Evolutionary conservation across 2,113 vertebrate genomes (phyloP), one percentile per base, ranked within the genome.

Genomic region (Mus spicilegus): DNA sequence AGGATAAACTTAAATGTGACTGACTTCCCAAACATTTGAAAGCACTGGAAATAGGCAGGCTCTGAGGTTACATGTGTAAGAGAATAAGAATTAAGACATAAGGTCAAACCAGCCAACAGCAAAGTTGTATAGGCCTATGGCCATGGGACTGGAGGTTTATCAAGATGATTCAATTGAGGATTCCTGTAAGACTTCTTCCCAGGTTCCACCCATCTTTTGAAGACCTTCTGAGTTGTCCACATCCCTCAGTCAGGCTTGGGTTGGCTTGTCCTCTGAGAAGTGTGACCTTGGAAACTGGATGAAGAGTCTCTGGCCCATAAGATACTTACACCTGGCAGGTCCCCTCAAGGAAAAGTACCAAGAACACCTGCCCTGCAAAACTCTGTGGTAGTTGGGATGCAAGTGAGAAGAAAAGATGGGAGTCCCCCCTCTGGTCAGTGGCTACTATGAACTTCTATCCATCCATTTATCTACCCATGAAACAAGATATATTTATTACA

Each of bases 21-120:
- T 96, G 97, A 95, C 95, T 98, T 97, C 94, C 90, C 96, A 97
- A 96, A 96, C 95, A 98, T 98, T 98, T 98, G 98, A 98, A 98
- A 98, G 96, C 65, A 92, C 90, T 98, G 90, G 91, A 95, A 95
- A 95, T 91, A 90, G 92, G 58, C 77, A 94, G 91, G 24, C 95
- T 95, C 96, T 33, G 88, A 94, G 96, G 26, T 95, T 96, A 56
- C n/a, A 84, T 94, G 87, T 86, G 85, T 46, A 91, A 95, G 96
- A 95, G 87, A 97, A 95, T 96, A 96, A 97, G 92, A 97, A 97
- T 96, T 94, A 98, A 97, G 49, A 61, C 90, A 95, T 95, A 94
- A 96, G 97, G 97, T 94, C 73, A 42, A 97, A 97, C 58, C 95
- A 98, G 97, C 98, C 98, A 30, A 96, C 88, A 98, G 88, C 51